Evolutionary conservation across 2,113 vertebrate genomes (phyloP).

Genomic region (Dromiciops gliroides): DNA sequence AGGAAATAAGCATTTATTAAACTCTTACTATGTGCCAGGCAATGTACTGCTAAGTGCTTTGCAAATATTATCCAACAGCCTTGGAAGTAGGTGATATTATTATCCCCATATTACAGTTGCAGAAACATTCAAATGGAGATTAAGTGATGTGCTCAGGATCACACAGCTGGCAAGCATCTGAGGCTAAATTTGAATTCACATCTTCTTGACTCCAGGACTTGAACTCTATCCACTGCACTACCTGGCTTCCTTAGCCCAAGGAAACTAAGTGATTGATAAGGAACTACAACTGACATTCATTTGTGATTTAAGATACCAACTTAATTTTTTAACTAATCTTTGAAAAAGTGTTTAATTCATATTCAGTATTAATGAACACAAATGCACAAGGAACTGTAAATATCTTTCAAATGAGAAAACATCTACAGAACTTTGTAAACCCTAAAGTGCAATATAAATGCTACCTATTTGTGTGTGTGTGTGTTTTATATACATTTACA

Average conservation of each 20-base stretch:
- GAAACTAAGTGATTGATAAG: neutral
- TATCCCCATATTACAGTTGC: neutral
- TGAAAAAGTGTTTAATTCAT: neutral
- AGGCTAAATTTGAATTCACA: too few species aligned
- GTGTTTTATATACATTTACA: neutral
- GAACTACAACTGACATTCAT: neutral
- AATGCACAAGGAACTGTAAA: neutral
- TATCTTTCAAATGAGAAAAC: neutral
- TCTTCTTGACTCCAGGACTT: neutral
- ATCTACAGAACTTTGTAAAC: neutral
- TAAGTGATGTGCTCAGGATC: neutral
- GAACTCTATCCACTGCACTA: neutral
- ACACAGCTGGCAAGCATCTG: neutral
- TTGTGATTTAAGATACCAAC: neutral
- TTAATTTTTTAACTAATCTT: neutral
- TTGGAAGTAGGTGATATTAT: neutral
- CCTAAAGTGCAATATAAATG: neutral
- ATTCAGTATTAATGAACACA: neutral
- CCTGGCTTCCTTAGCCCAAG: neutral
- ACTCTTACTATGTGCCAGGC: neutral
- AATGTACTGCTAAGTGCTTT: neutral
- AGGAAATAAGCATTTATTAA: neutral
- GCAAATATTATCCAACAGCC: neutral
- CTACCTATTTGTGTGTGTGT: neutral
- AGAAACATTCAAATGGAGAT: neutral